A percentile compares a stretch with the other conserved stretches of the same genome.
Evolutionary conservation across 2,888 invertebrate genomes (phyloP).

Genomic region (Gortyna flavago): DNA sequence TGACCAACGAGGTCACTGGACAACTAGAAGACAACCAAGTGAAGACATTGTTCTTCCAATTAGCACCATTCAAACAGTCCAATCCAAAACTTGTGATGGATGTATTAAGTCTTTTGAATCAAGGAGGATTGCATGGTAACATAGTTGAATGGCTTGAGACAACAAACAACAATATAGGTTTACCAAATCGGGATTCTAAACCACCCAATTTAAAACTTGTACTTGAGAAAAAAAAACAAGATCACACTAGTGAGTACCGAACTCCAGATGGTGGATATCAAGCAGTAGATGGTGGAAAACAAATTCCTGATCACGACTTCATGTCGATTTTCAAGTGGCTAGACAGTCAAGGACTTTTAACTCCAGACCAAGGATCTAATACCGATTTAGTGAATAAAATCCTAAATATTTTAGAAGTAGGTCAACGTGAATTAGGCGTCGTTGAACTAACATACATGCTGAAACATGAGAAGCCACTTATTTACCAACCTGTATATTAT

Average conservation of each 20-base stretch:
- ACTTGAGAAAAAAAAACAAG: neutral
- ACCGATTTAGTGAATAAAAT: conserved; percentile 67
- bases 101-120: conserved; percentile 39
- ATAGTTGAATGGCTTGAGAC: conserved; percentile 35
- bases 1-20: conserved; percentile 44
- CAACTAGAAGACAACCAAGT: conserved; percentile 39
- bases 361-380: conserved; percentile 61
- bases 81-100: conserved; percentile 46
- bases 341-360: conserved; percentile 52
- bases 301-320: conserved; percentile 33
- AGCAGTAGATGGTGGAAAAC: neutral
- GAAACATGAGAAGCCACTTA: conserved; percentile 72
- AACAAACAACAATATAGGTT: conserved; percentile 1
- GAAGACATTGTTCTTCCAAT: conserved; percentile 26
- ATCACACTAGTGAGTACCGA: conserved; percentile 1
- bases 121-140: conserved; percentile 27
- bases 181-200: conserved; percentile 19
- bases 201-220: neutral
- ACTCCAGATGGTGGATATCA: conserved; percentile 22
- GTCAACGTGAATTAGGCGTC: conserved; percentile 61
- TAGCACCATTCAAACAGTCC: conserved; percentile 37
- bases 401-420: conserved; percentile 71
- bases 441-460: conserved; percentile 81
- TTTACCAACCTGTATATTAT: conserved; percentile 77
- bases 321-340: conserved; percentile 48